phyloP scores from a whole-genome alignment of 2,797 vertebrate species.

The Megalops cyprinoides region DNA sequence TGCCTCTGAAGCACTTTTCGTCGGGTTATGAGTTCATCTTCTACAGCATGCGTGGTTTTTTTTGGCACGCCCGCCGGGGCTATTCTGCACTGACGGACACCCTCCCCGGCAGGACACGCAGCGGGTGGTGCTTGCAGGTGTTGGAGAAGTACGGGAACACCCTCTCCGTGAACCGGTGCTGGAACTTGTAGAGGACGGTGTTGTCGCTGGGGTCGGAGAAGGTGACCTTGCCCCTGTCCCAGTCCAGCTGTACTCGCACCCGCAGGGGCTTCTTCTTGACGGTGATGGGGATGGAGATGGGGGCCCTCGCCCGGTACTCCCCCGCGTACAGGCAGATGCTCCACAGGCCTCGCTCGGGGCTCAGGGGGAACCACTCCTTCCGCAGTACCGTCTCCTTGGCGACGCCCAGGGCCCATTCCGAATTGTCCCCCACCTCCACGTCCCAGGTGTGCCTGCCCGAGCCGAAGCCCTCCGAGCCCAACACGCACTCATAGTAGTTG shows the following conservation, averaged over 20 bases:
- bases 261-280: constrained; percentile 55
- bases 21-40: background rate
- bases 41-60: background rate
- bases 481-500: constrained; percentile 51
- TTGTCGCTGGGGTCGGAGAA: constrained; percentile 55
- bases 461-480: constrained; percentile 56
- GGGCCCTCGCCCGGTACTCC: constrained; percentile 50
- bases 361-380: constrained; percentile 56
- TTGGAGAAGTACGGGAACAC: constrained; percentile 54
- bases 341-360: constrained; percentile 55
- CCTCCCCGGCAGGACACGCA: constrained; percentile 46
- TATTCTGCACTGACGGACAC: constrained; percentile 53
- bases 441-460: constrained; percentile 64
- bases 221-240: constrained; percentile 49
- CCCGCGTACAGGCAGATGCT: constrained; percentile 53
- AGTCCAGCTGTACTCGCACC: constrained; percentile 56
- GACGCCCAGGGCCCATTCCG: constrained; percentile 61
- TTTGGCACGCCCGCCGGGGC: too few species aligned
- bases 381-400: constrained; percentile 51
- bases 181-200: constrained; percentile 48
- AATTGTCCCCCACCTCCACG: constrained; percentile 63
- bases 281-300: constrained; percentile 39
- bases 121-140: constrained; percentile 44
- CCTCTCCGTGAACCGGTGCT: constrained; percentile 50
- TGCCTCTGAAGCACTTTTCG: background rate